phyloP scores from a whole-genome alignment of 2,113 vertebrate genomes.

The Hippoglossus stenolepis region DNA sequence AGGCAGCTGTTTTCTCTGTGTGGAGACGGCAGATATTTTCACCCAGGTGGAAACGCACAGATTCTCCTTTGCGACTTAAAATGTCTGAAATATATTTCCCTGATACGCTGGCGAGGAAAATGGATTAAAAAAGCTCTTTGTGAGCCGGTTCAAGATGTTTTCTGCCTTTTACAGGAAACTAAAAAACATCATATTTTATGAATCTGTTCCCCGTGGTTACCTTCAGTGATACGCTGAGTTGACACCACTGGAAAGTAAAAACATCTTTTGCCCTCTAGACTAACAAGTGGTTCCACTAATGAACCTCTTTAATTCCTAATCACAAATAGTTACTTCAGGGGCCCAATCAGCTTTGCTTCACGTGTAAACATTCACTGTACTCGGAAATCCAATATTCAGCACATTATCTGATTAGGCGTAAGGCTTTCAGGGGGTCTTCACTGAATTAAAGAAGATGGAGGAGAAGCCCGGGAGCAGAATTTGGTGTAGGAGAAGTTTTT shows the following conservation, averaged over 20 bases:
- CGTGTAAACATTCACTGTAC: constrained; percentile 56
- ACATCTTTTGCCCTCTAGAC: constrained; percentile 71
- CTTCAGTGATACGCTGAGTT: constrained; percentile 62
- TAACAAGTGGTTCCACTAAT: constrained; percentile 62
- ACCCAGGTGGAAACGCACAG: background rate
- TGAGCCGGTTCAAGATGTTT: background rate
- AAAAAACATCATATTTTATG: constrained; percentile 67
- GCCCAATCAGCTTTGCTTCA: constrained; percentile 49
- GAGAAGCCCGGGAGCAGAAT: constrained; percentile 33
- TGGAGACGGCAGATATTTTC: background rate
- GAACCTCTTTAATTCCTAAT: constrained; percentile 67
- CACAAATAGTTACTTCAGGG: constrained; percentile 70
- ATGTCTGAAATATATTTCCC: background rate
- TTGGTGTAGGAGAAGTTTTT: constrained; percentile 8
- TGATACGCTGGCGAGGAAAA: background rate
- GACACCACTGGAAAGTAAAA: constrained; percentile 45
- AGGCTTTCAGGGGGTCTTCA: constrained; percentile 25
- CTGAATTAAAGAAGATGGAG: background rate
- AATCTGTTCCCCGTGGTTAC: constrained; percentile 55
- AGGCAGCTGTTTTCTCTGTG: no score
- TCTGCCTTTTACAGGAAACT: constrained; percentile 8
- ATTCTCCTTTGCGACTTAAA: no score
- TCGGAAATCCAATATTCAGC: constrained; percentile 66
- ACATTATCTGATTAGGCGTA: constrained; percentile 50
- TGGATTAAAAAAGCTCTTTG: background rate